These are phyloP conservation scores for Cygnus buccinator DNA, from an alignment of 2,113 vertebrate species.

Conservation along the genomic window DNA sequence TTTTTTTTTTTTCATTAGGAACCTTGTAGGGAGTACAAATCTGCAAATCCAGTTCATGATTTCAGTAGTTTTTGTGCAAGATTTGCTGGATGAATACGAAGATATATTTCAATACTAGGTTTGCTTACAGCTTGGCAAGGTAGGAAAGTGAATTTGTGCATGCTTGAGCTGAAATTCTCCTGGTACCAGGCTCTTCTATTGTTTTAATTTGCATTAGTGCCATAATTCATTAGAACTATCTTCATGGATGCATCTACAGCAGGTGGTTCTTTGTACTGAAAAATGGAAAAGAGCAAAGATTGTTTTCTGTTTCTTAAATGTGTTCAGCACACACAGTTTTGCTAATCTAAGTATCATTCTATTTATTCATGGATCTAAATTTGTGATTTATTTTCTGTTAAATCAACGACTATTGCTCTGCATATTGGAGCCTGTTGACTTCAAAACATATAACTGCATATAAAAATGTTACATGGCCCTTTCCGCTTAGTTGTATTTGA, in stretches of 20 bases:
- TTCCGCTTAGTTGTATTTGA: background rate
- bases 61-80: background rate
- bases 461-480: background rate
- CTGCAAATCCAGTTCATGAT: accelerated
- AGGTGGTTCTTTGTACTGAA: background rate
- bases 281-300: background rate
- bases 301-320: background rate
- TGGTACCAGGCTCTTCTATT: background rate
- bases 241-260: background rate
- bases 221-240: background rate
- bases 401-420: background rate
- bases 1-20: background rate
- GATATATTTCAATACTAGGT: background rate
- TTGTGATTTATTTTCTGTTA: background rate
- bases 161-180: background rate
- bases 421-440: background rate
- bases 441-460: background rate
- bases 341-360: background rate
- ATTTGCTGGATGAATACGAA: background rate
- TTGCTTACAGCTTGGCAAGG: background rate
- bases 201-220: background rate
- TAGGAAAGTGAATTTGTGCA: background rate
- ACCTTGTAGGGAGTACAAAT: background rate
- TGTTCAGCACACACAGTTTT: background rate
- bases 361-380: background rate